Evolutionary conservation across 2,113 vertebrate species (phyloP), one percentile per base, ranked within the genome.

Genomic region (Thomomys bottae): DNA sequence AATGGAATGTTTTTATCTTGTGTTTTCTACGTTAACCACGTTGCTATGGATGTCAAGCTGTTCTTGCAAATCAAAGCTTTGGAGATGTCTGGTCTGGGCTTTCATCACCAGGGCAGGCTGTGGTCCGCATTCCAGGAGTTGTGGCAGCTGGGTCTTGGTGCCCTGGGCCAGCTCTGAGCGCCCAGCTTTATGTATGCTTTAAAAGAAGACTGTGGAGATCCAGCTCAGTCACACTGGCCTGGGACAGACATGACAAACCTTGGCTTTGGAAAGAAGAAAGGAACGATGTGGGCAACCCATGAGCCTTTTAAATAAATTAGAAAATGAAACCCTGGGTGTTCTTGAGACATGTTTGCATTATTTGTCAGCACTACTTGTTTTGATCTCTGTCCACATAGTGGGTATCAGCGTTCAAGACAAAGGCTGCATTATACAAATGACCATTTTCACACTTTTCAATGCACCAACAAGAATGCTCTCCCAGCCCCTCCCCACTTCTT

Each of bases 1-100:
- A 95, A 94, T 72, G 77, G 96, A 95, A 96, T 96, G 94, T 96
- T 96, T 97, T 96, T 95, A 95, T 96, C 93, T 94, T 89, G 84
- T 94, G 92, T 95, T 95, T 95, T 95, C 76, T 92, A 95, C 18
- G 77, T 97, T 95, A 94, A 82, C 91, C 92, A 91, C 18, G 91
- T 96, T 96, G 96, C 94, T 94, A 92, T 89, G 94, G 92, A 88
- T 96, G 92, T 96, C 94, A 96, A 95, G 94, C 94, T 96, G 92
- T 94, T 96, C 78, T 93, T 95, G 89, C 40, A 96, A 95, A 97
- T 97, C 94, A 96, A 96, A 96, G 94, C 79, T 0, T 89, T 87
- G 70, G 93, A 81, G 92, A 92, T 85, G 94, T 78, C 64, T 85
- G 91, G 83, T 87, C 59, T 36, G 66, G 72, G 81, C 81, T 95